phyloP scores from a whole-genome alignment of 2,113 vertebrate species.

The Rostratula benghalensis region DNA sequence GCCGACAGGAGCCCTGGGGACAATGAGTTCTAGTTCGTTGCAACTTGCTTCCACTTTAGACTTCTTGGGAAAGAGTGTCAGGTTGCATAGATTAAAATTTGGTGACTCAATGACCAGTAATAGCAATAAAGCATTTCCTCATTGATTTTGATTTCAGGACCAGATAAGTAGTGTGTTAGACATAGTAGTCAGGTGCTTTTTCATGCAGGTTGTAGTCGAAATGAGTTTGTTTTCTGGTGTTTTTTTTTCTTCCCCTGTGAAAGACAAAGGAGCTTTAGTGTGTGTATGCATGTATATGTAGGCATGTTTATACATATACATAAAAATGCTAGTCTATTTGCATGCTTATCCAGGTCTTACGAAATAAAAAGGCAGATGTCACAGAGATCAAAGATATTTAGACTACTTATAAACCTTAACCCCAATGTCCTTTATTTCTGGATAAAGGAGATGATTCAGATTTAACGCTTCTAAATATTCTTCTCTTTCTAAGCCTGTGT shows the following conservation, averaged over 20 bases:
- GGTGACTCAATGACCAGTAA: background rate
- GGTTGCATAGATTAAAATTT: background rate
- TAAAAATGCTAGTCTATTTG: background rate
- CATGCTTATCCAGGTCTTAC: background rate
- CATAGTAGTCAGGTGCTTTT: background rate
- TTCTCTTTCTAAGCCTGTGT: background rate
- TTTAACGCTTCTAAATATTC: background rate
- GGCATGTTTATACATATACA: background rate
- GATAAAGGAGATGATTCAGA: background rate
- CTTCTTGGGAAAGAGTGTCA: background rate
- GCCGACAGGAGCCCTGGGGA: background rate
- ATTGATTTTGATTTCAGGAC: background rate
- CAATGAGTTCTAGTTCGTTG: background rate
- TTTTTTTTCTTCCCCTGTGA: background rate
- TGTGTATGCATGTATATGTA: background rate
- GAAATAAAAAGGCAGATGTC: background rate
- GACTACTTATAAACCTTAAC: conserved; percentile 2
- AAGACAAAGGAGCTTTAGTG: background rate
- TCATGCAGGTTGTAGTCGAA: background rate
- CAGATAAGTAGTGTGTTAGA: background rate
- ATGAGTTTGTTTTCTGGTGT: background rate
- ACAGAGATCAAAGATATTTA: background rate
- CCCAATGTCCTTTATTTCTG: background rate
- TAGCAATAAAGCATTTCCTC: background rate
- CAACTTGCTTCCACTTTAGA: background rate